Evolutionary conservation across 2,888 invertebrate species (phyloP), one percentile per base, ranked within the genome.

Genomic region (Elgonia sp.): DNA sequence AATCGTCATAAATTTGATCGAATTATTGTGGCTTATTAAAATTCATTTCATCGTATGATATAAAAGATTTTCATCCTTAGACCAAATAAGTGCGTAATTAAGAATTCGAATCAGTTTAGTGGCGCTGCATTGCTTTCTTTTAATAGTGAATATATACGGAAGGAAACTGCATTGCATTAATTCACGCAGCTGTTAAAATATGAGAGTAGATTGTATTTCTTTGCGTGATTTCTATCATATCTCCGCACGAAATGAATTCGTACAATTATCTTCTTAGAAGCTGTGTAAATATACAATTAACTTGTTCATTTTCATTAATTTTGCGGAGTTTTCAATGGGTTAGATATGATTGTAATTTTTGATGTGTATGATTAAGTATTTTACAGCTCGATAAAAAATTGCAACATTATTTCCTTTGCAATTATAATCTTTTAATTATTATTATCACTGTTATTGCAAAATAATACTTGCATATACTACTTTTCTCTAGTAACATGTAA

Each of bases 201-300:
- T 86, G 69, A 73, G 85, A 85, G 75, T 72, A 63, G 73, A 73
- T 69, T 83, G 73, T 81, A 21, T 81, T 85, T 69, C 69, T 81
- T 81, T 70, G 81, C 73, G 75, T 69, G 86, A 81, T 86, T 82
- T 86, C 81, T 77, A 82, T 81, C 70, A 20, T 63, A 82, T 70
- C 85, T 60, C 62, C 10, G 21, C 65, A 50, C 67, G 40, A 82
- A 86, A 82, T 77, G 40, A 65, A 82, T 82, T 82, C 63, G 63
- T 67, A 80, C 67, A 46, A 81, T 81, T 75, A 81, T 75, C 60
- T 76, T 80, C 67, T 73, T 69, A 75, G 85, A 75, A 53, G 42
- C 55, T 67, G 62, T 77, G 53, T 46, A 84, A 84, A 67, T 70
- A 84, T 70, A 39, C 62, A 70, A 84, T 84, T 77, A 84, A 18